phyloP scores from a whole-genome alignment of 2,888 invertebrate genomes.

The Ochropleura leucogaster region DNA sequence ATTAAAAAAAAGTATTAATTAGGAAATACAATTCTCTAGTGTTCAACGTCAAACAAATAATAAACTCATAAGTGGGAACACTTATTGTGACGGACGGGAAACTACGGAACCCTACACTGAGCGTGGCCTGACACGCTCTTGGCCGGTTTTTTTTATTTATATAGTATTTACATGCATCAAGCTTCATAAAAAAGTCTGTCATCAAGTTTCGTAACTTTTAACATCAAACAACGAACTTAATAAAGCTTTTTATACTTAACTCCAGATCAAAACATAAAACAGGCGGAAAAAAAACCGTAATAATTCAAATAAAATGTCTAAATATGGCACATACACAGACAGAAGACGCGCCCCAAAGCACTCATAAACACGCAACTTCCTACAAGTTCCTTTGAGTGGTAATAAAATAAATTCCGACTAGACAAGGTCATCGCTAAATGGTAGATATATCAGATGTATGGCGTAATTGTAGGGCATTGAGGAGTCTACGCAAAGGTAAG shows the following conservation, averaged over 20 bases:
- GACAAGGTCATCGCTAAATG: slow-evolving; percentile 49
- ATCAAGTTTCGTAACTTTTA: neutral
- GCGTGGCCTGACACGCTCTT: too few relatives aligned
- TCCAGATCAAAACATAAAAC: slow-evolving; percentile 7
- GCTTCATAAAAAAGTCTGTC: too few relatives aligned
- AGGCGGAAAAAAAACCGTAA: slow-evolving; percentile 4
- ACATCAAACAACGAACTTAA: slow-evolving; percentile 1
- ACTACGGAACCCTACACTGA: too few relatives aligned
- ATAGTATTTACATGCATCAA: too few relatives aligned
- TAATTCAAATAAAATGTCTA: slow-evolving; percentile 36
- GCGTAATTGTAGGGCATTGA: slow-evolving; percentile 35
- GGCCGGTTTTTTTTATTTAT: too few relatives aligned
- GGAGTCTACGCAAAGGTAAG: slow-evolving; percentile 4
- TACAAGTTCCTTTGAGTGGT: slow-evolving; percentile 52
- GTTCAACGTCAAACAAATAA: too few relatives aligned
- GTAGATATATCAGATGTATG: slow-evolving; percentile 29
- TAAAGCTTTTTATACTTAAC: neutral
- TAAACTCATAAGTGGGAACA: too few relatives aligned
- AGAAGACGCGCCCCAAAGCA: slow-evolving; percentile 39
- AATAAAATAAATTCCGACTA: slow-evolving; percentile 51
- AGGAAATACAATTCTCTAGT: too few relatives aligned
- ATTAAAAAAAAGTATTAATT: too few relatives aligned
- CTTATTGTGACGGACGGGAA: too few relatives aligned
- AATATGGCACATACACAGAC: slow-evolving; percentile 34
- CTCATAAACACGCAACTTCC: slow-evolving; percentile 56